Percentiles rank a stretch among this genome's conserved stretches.
Evolutionary conservation across 2,113 vertebrate species (phyloP).

Genomic region (Actenoides hombroni): DNA sequence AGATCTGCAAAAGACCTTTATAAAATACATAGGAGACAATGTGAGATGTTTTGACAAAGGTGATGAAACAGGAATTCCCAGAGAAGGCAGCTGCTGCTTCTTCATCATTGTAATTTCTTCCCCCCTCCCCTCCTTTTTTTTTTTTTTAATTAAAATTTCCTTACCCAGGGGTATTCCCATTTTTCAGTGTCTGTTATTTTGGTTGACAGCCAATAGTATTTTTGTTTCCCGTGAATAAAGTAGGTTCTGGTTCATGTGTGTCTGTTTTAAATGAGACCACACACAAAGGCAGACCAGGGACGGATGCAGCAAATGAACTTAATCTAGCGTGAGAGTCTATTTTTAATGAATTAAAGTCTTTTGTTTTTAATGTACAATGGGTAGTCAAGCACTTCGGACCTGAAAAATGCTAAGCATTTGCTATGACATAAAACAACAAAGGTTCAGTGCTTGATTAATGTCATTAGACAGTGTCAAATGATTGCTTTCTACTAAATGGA

Average conservation of each 20-base stretch:
- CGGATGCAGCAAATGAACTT: constrained; percentile 55
- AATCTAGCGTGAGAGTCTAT: constrained; percentile 62
- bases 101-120: neutral
- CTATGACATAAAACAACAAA: constrained; percentile 31
- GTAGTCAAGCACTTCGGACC: constrained; percentile 47
- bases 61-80: constrained; percentile 57
- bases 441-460: constrained; percentile 28
- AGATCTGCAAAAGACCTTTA: constrained; percentile 53
- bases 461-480: neutral
- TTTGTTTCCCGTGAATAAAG: constrained; percentile 55
- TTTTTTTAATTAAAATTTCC: constrained; percentile 35
- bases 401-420: constrained; percentile 47
- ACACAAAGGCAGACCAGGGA: constrained; percentile 35
- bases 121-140: neutral
- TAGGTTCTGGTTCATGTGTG: constrained; percentile 44
- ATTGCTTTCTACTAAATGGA: neutral
- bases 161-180: constrained; percentile 39
- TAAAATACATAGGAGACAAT: constrained; percentile 42
- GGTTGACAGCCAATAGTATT: constrained; percentile 57
- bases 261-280: constrained; percentile 64
- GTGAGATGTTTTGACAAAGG: constrained; percentile 67
- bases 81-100: constrained; percentile 11
- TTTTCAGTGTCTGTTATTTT: constrained; percentile 52
- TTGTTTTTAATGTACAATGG: constrained; percentile 58
- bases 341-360: constrained; percentile 67